These are phyloP conservation scores for Microhierax caerulescens DNA, from an alignment of 2,797 vertebrate genomes.

Conservation along the genomic window DNA sequence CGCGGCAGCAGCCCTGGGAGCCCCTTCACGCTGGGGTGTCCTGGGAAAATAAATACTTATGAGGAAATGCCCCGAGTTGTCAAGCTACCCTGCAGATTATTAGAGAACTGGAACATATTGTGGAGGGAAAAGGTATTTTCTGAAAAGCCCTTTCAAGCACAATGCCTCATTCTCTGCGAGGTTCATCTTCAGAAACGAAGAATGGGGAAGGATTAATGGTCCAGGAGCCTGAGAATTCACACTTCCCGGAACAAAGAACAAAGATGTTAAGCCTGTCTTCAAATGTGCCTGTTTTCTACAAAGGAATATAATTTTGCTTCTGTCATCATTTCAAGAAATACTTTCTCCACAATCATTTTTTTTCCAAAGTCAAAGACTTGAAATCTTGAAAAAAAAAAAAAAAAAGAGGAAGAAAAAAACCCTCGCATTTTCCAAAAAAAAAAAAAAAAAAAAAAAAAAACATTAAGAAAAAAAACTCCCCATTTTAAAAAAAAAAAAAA, in stretches of 20 bases:
- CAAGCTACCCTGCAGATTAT: slow-evolving; percentile 57
- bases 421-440: not conserved
- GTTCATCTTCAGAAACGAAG: slow-evolving; percentile 58
- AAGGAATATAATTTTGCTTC: slow-evolving; percentile 67
- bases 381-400: slow-evolving; percentile 37
- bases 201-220: slow-evolving; percentile 56
- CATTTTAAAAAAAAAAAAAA: too few relatives aligned
- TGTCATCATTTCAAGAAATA: slow-evolving; percentile 66
- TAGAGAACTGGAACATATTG: not conserved
- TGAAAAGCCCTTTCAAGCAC: slow-evolving; percentile 58
- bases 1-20: not conserved
- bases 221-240: slow-evolving; percentile 26
- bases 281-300: slow-evolving; percentile 68
- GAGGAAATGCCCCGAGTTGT: slow-evolving; percentile 52
- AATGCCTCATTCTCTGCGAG: slow-evolving; percentile 45
- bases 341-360: slow-evolving; percentile 38
- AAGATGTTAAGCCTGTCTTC: slow-evolving; percentile 48
- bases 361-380: slow-evolving; percentile 3
- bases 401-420: not conserved
- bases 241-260: slow-evolving; percentile 58
- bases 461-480: too few relatives aligned
- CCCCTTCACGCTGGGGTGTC: not conserved
- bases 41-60: slow-evolving; percentile 67
- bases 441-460: too few relatives aligned
- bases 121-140: slow-evolving; percentile 53